These are phyloP conservation scores for Philereme transversata DNA, from an alignment of 2,888 invertebrate genomes.

Conservation along the genomic window DNA sequence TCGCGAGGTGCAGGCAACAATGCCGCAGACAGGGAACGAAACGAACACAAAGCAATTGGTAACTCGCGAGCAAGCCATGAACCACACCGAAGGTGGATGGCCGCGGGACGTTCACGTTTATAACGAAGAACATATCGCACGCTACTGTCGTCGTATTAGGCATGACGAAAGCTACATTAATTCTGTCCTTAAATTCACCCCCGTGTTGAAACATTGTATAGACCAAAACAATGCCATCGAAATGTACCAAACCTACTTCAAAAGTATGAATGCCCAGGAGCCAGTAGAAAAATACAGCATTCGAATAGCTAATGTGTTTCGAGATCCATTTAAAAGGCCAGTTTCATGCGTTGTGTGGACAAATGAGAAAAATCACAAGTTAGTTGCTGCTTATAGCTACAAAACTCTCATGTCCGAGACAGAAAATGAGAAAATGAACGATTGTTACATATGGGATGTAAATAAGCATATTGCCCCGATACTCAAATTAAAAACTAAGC, in stretches of 20 bases:
- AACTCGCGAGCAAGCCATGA: conserved; percentile 85
- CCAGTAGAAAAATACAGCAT: conserved; percentile 83
- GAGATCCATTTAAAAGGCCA: conserved; percentile 79
- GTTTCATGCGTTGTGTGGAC: conserved; percentile 88
- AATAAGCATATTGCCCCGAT: conserved; percentile 71
- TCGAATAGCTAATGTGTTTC: conserved; percentile 87
- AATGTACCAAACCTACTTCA: conserved; percentile 91
- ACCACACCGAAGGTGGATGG: conserved; percentile 93
- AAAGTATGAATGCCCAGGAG: conserved; percentile 74
- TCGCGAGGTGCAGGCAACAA: conserved; percentile 73
- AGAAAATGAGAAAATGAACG: conserved; percentile 55
- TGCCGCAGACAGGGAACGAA: conserved; percentile 74
- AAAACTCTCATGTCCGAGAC: conserved; percentile 41
- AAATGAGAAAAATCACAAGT: conserved; percentile 85
- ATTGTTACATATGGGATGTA: conserved; percentile 88
- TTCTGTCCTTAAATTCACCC: conserved; percentile 83
- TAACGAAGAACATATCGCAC: conserved; percentile 87
- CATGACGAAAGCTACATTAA: conserved; percentile 90
- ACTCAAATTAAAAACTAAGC: conserved; percentile 53
- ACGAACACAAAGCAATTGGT: conserved; percentile 86
- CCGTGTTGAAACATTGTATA: conserved; percentile 86
- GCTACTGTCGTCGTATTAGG: conserved; percentile 90
- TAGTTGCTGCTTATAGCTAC: conserved; percentile 86
- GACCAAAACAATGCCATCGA: conserved; percentile 92
- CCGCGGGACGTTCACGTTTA: conserved; percentile 88